Evolutionary conservation across 2,113 vertebrate genomes (phyloP), one percentile per base, ranked within the genome.

Genomic region (Eolophus roseicapilla): DNA sequence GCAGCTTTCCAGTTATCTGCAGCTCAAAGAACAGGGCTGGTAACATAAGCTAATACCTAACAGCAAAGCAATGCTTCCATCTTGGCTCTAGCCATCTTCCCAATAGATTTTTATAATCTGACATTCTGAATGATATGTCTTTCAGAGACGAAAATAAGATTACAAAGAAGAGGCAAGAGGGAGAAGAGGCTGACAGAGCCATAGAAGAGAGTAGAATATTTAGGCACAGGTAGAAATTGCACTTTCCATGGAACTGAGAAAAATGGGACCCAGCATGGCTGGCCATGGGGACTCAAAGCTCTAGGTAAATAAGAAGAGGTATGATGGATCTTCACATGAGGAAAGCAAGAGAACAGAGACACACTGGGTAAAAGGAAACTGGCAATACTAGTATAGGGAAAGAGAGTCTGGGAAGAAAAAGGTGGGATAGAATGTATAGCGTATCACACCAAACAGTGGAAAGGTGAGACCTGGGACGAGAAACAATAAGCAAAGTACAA

Each of bases 401-500:
- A 82, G 21, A 67, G 43, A 27, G 15, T 28, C 33, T 68, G 15
- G 39, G 23, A 37, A 75, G 67, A 25, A 74, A 64, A 69, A 81
- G 1, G 1, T 2, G 9, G 6, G 14, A 6, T 9, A n/a, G 52
- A 80, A 64, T 29, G 2, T 17, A 39, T 5, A 55, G 39, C 11
- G 13, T 85, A 59, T 64, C 12, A 35, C 13, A 55, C 35, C 19
- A 69, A 23, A 33, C 16, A 19, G 13, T 57, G 59, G 60, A 55
- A 93, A 88, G 11, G 9, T 7, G 46, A 90, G 23, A 71, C 3
- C 11, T 65, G 16, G 28, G 19, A 35, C 50, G 31, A 10, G 35
- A 86, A 73, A 8, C 3, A 86, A 18, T 50, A 90, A 90, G 11
- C 11, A 50, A 88, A 85, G 31, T 44, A 7, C 3, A 28, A 46